These are phyloP conservation scores for Calycopis cecrops DNA, from an alignment of 1,140 invertebrate species.

Conservation along the genomic window DNA sequence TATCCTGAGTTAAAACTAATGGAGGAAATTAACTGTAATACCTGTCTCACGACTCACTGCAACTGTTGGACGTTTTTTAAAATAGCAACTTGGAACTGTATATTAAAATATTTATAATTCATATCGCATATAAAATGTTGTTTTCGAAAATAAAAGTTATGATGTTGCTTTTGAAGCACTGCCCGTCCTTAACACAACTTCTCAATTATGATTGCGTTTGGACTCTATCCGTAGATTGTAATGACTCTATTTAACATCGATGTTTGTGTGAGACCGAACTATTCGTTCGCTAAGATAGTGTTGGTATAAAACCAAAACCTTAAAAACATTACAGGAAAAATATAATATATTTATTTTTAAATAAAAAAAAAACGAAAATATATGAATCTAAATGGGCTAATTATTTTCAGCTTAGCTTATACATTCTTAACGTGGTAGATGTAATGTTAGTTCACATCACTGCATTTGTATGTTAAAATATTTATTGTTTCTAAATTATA, in stretches of 20 bases:
- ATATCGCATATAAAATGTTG: too few species aligned
- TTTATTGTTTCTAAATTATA: slow-evolving; percentile 3
- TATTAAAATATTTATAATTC: too few species aligned
- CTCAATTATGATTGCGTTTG: not conserved
- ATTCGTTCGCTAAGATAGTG: slow-evolving; percentile 4
- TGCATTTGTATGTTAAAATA: not conserved
- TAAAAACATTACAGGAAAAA: slow-evolving; percentile 8
- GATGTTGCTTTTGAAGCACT: slow-evolving; percentile 4
- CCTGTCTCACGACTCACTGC: too few species aligned
- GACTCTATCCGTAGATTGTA: not conserved
- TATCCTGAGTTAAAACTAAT: too few species aligned
- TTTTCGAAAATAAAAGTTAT: too few species aligned
- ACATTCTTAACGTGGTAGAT: slow-evolving; percentile 3
- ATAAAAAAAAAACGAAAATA: slow-evolving; percentile 7
- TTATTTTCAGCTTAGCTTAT: slow-evolving; percentile 5
- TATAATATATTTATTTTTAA: slow-evolving; percentile 9
- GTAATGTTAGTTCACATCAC: slow-evolving; percentile 4
- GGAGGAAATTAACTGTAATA: too few species aligned
- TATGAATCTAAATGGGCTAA: slow-evolving; percentile 6
- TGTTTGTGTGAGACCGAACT: not conserved
- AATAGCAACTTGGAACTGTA: too few species aligned
- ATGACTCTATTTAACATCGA: not conserved
- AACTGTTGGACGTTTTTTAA: too few species aligned
- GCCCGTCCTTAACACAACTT: not conserved
- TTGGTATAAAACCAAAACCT: not conserved